Base-by-base conservation (phyloP, 2,797 vertebrate genomes). In the Mus minutoides region DNA sequence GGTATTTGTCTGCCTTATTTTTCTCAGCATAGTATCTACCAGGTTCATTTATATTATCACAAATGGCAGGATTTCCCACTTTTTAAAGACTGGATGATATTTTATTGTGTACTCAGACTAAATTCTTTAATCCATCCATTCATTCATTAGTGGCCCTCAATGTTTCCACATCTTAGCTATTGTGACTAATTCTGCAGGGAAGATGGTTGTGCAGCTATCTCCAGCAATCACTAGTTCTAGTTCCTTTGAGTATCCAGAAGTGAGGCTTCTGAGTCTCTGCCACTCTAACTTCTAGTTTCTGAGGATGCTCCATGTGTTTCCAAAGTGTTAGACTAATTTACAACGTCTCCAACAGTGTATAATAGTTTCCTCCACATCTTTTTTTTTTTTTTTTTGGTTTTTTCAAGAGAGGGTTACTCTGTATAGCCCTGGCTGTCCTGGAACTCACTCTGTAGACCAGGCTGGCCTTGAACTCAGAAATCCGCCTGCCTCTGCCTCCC, bases 31-130 rank as follows among this genome's bases (percentile, higher is more conserved):
- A 67, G 64, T 56, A 31, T 69, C 84, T 14, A 49, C 64, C 17
- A 56, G 49, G 85, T 37, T 71, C 64, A 71, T 37, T 67, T 71
- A 29, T 12, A 54, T n/a, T 26, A 82, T 58, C 31, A 88, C 34
- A 84, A 52, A 34, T 69, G 37, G 54, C 77, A 82, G 64, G 87
- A 58, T 52, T 60, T 22, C 52, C 52, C 78, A 52, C 71, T 60
- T 60, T 77, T 69, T 76, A 83, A 92, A 76, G 91, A 29, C 78
- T 84, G 64, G 64, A n/a, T 91, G 37, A 24, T 71, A 84, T 26
- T 58, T 21, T 26, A 69, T 5, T 88, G 37, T n/a, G n/a, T 56
- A 40, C 46, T 26, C 10, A 26, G n/a, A 67, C 0, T 0, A 60
- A 1, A 22, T 60, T 88, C 76, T 54, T 60, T 43, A 89, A 84